phyloP scores from a whole-genome alignment of 2,888 invertebrate genomes.

The Xylota segnis region DNA sequence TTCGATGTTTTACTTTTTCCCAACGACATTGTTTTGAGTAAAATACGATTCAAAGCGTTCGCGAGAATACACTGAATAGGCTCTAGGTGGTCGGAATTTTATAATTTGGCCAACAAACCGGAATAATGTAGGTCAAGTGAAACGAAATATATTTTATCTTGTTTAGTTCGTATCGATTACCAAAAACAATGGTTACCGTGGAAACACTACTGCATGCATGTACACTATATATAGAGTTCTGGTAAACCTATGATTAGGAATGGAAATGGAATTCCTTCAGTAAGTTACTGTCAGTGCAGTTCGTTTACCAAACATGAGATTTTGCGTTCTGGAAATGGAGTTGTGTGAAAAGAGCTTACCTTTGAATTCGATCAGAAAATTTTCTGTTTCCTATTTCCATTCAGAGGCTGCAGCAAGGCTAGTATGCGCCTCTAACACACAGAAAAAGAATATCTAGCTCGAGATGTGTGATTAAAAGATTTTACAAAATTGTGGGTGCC shows the following conservation, averaged over 20 bases:
- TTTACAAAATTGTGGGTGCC: no score
- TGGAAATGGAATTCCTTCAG: neutral
- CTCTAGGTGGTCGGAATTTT: conserved; percentile 11
- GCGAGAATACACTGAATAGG: neutral
- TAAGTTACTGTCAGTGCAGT: no score
- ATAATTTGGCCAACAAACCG: conserved; percentile 28
- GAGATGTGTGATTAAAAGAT: no score
- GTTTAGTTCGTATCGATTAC: conserved; percentile 69
- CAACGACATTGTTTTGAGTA: conserved; percentile 28
- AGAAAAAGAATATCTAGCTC: no score
- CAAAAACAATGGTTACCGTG: conserved; percentile 30
- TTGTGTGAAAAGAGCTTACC: no score
- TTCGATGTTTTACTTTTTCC: conserved; percentile 43
- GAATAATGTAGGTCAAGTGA: conserved; percentile 63
- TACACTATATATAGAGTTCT: neutral
- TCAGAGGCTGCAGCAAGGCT: no score
- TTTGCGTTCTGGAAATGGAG: neutral
- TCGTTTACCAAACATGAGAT: no score
- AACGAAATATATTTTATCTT: conserved; percentile 61
- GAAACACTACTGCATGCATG: conserved; percentile 37
- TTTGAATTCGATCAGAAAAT: no score
- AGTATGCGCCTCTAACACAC: no score
- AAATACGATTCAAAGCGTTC: neutral
- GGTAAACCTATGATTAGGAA: neutral
- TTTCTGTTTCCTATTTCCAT: no score